phyloP scores from a whole-genome alignment of 2,113 vertebrate species.

The Campylorhamphus procurvoides region DNA sequence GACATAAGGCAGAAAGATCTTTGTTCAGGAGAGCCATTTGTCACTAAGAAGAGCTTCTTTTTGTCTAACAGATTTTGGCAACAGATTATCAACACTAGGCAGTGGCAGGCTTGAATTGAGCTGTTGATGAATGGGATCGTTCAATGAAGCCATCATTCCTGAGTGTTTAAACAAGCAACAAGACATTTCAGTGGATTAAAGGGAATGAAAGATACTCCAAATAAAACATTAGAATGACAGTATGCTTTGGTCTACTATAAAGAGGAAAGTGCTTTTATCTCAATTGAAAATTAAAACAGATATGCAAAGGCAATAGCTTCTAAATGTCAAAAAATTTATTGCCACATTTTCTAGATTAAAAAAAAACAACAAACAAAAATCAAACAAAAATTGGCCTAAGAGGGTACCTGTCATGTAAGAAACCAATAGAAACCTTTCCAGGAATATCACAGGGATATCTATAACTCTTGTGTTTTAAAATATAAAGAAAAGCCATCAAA shows the following conservation, averaged over 20 bases:
- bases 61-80: conserved; percentile 10
- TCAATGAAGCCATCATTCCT: neutral
- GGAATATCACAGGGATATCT: neutral
- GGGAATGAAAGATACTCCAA: neutral
- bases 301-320: neutral
- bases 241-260: neutral
- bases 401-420: neutral
- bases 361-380: neutral
- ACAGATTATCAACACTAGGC: neutral
- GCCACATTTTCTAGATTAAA: neutral
- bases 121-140: neutral
- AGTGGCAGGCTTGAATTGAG: neutral
- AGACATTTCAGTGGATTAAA: neutral
- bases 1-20: neutral
- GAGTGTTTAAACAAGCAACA: neutral
- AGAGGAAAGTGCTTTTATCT: neutral
- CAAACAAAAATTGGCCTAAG: neutral
- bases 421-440: neutral
- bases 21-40: neutral
- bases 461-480: neutral
- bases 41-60: neutral
- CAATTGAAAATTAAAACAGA: neutral
- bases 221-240: neutral
- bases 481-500: neutral
- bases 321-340: neutral